Base-by-base conservation (phyloP, 2,113 vertebrate genomes). In the Calypte anna region DNA sequence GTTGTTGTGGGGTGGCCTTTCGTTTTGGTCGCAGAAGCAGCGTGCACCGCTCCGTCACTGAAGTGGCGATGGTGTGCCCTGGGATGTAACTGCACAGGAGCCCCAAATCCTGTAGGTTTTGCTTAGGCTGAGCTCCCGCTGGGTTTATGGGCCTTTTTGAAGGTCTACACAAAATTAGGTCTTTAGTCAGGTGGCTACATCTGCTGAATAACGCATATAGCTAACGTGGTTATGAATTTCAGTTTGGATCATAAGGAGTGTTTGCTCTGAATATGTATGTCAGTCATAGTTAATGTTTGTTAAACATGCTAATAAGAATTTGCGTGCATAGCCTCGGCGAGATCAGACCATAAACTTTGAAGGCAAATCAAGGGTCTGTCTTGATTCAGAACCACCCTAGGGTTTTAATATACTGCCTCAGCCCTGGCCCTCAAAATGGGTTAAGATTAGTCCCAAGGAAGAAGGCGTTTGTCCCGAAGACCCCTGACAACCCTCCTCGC, bases 1-100 rank as follows among this genome's bases (percentile, higher is more conserved):
- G 31, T 6, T 4, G 2, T 1, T 72, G 25, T 14, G 9, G 14
- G 62, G 48, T 20, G 69, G 12, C 31, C 14, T 7, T 53, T 67
- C 16, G 7, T 6, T 38, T 15, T 19, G 5, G 2, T 31, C 4
- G 2, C 20, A 16, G 84, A 61, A 86, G 1, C 2, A 0, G 23
- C 19, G 38, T 13, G 28, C 17, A 10, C 5, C 4, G 63, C 20
- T 54, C 40, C 19, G 31, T 15, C 48, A 1, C 25, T 12, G 85
- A 14, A 22, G 6, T 9, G 40, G 4, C 4, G 17, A 3, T 20
- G 54, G 19, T 20, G 50, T 17, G 44, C 11, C 57, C 38, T 1
- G 55, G 54, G 25, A 0, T 7, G 38, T 10, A 27, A 9, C 21
- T 36, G 36, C 70, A 1, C 67, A 1, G 38, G 23, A 58, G 19